Conservation (phyloP, 2,888 invertebrate genomes). For the Candidula unifasciata region DNA sequence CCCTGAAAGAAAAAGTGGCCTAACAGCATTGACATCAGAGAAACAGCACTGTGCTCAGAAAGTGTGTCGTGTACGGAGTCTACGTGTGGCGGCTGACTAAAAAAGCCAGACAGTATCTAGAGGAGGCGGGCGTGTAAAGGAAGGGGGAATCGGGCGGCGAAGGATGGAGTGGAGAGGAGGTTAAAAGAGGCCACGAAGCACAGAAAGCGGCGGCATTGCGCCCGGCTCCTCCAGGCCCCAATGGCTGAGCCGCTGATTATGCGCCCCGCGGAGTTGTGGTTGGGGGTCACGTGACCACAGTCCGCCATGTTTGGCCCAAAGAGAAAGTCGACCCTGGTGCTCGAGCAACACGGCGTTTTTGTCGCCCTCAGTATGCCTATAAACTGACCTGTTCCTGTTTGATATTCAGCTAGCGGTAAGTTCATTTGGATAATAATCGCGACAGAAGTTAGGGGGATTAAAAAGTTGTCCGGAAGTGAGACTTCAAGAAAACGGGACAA, state of each 20-base stretch:
- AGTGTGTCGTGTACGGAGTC: constrained; percentile 12
- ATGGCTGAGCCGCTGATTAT: constrained; percentile 45
- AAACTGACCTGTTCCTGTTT: background rate
- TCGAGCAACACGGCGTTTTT: constrained; percentile 17
- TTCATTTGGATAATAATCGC: background rate
- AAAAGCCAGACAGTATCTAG: background rate
- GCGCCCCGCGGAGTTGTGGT: constrained; percentile 35
- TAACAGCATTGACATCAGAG: background rate
- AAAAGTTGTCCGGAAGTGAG: too few species aligned
- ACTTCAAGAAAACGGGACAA: background rate
- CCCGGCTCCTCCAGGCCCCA: constrained; percentile 30
- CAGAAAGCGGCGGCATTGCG: constrained; percentile 29
- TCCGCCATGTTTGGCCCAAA: constrained; percentile 40
- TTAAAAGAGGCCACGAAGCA: constrained; percentile 47
- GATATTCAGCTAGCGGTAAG: constrained; percentile 13
- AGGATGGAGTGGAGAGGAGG: constrained; percentile 29
- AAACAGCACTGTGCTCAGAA: background rate
- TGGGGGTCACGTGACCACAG: constrained; percentile 36
- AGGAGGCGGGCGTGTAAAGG: constrained; percentile 1
- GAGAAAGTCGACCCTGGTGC: constrained; percentile 24
- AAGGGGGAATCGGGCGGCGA: too few species aligned
- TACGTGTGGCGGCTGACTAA: background rate
- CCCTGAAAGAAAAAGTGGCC: background rate
- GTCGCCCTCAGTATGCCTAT: background rate
- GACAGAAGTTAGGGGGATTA: too few species aligned